Percentiles rank a stretch among this genome's conserved stretches.
These are phyloP conservation scores for Sphaerophoria rueppellii DNA, from an alignment of 2,888 invertebrate genomes.

Conservation along the genomic window DNA sequence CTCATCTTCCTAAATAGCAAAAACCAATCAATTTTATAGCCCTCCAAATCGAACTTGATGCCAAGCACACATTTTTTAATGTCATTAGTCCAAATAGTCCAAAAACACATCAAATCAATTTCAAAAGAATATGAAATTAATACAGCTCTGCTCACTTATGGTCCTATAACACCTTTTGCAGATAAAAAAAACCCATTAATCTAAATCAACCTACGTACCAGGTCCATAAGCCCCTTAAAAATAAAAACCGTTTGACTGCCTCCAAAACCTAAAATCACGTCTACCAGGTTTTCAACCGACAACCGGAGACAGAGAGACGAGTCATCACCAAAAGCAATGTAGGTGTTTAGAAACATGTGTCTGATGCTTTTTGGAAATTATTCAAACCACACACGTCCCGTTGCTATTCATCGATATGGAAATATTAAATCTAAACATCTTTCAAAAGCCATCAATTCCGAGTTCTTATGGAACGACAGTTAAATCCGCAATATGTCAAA, in stretches of 20 bases:
- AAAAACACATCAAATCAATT: conserved; percentile 7
- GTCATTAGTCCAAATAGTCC: conserved; percentile 21
- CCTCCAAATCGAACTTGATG: background rate
- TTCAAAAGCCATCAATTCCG: conserved; percentile 47
- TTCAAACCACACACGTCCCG: conserved; percentile 45
- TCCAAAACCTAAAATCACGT: background rate
- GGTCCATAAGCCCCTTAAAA: conserved; percentile 32
- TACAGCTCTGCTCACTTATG: background rate
- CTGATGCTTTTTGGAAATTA: conserved; percentile 6
- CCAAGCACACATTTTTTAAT: background rate
- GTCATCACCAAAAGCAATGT: conserved; percentile 37
- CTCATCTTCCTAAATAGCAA: background rate
- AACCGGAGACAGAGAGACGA: conserved; percentile 46
- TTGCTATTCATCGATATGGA: background rate
- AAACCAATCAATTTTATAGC: background rate
- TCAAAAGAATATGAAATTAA: conserved; percentile 25
- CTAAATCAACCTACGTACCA: conserved; percentile 40
- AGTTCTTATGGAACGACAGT: conserved; percentile 36
- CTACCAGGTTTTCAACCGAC: conserved; percentile 18
- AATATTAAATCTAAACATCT: conserved; percentile 27
- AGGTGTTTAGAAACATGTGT: conserved; percentile 1
- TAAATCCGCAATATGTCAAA: conserved; percentile 21
- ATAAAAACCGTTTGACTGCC: conserved; percentile 24
- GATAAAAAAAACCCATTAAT: conserved; percentile 21
- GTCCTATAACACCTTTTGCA: conserved; percentile 17